Evolutionary conservation across 2,888 invertebrate genomes (phyloP), one percentile per base, ranked within the genome.

Genomic region (Margaritifera margaritifera): DNA sequence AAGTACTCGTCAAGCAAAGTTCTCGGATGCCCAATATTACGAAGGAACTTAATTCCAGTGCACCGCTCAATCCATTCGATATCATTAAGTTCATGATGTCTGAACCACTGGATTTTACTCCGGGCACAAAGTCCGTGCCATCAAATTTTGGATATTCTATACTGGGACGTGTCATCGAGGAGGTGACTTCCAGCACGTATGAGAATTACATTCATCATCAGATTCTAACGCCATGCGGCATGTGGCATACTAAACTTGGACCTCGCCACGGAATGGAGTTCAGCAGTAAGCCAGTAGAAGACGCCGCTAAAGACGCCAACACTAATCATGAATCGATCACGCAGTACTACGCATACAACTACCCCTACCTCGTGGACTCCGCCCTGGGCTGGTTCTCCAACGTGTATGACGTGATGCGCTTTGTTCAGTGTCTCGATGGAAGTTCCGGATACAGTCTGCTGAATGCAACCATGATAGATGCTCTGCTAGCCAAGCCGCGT

Each of bases 341-440:
- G 5, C 77, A 79, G 63, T 78, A 71, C 22, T 77, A 74, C 27
- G 75, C 72, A 4, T 72, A 78, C 27, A 71, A 69, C 8, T 66
- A 69, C 55, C 69, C 77, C 2, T 64, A 69, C 71, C 6, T 83
- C 6, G 79, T 87, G 5, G 86, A 85, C 69, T 80, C 87, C 0
- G 77, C 85, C 5, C 71, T 86, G 6, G 87, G 88, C 31, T 88
- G 88, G 88, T 83, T 82, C 65, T 84, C 87, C 31, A 87, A 83
- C 50, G 80, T 84, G 5, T 84, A 83, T 63, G 88, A 88, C 66
- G 72, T 86, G 64, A 79, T 84, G 77, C 78, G 88, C 4, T 81
- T 88, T 42, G 72, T 81, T 11, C 80, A 74, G 31, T 82, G 83
- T 61, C 70, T 86, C 6, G 83, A 82, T 61, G 82, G 81, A 4